Evolutionary conservation across 2,797 vertebrate genomes (phyloP).

Genomic region (Gambusia yucatana): DNA sequence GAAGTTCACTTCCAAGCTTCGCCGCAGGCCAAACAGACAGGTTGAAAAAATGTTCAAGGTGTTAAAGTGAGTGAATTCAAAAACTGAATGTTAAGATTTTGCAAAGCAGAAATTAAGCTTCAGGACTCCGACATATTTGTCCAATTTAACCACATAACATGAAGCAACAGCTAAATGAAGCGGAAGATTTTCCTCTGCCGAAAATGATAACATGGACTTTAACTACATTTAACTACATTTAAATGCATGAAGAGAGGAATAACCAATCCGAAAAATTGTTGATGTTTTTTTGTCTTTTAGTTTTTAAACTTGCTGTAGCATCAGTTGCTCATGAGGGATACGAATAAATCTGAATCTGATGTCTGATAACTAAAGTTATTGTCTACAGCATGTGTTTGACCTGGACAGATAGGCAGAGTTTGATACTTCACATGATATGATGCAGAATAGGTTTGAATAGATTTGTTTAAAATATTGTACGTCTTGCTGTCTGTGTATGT

Average conservation of each 20-base stretch:
- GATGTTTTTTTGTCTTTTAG: too few relatives aligned
- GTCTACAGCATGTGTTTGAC: background rate
- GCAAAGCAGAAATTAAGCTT: background rate
- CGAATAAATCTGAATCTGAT: too few relatives aligned
- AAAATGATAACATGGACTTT: background rate
- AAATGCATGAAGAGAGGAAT: background rate
- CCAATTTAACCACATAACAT: background rate
- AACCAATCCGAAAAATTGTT: background rate
- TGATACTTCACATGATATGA: background rate
- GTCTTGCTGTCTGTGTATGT: background rate
- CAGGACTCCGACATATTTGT: background rate
- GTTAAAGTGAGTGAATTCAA: background rate
- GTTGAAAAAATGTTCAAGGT: background rate
- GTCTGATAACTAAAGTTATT: background rate
- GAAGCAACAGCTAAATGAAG: background rate
- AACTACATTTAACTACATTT: too few relatives aligned
- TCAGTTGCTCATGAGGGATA: too few relatives aligned
- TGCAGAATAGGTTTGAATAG: background rate
- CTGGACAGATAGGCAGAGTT: background rate
- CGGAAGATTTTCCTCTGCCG: background rate
- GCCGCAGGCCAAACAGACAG: background rate
- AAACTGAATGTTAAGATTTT: background rate
- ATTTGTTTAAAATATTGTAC: background rate
- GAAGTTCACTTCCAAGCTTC: slow-evolving; percentile 6
- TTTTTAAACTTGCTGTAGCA: too few relatives aligned